Evolutionary conservation across 1,140 invertebrate species (phyloP), one percentile per base, ranked within the genome.

Genomic region (Aphis gossypii): DNA sequence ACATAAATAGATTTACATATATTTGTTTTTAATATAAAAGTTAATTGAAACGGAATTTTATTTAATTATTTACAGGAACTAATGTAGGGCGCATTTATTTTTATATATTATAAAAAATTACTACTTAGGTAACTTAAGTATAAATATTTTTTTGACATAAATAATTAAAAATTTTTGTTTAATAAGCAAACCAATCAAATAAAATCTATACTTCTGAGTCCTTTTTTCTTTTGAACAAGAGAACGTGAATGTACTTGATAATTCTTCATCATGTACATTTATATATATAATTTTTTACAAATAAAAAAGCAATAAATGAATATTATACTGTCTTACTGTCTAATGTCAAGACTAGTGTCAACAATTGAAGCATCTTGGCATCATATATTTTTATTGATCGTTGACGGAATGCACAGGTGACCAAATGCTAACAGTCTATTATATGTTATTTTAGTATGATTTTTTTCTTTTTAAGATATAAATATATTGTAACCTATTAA

Each of bases 11-110:
- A 30, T 84, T 21, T 84, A 54, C 23, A 84, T 93, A 92, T 86
- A 93, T 93, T 83, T 84, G 46, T 54, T 83, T 84, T 84, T 86
- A 54, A 93, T 93, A 93, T 83, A 82, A 92, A 92, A 82, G n/a
- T 84, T 86, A 93, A 83, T 86, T 1, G 25, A 93, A 93, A 93
- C 91, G 2, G 82, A n/a, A 84, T 93, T 86, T 83, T 38, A 41
- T 76, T 48, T 82, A 38, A 83, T 92, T 92, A 92, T 93, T 93
- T 93, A 93, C 92, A 93, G 92, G 92, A 93, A 93, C 92, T 93
- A 93, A 93, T 84, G 35, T 56, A 93, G 30, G 48, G 48, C 30
- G 38, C 30, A 44, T 84, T 93, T 93, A 56, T 93, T 86, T 83
- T n/a, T 83, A 92, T 82, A 82, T 51, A 84, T 92, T 82, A 84